Evolutionary conservation across 1,140 invertebrate genomes (phyloP), one percentile per base, ranked within the genome.

Genomic region (Pachyrhynchus sulphureomaculatus): DNA sequence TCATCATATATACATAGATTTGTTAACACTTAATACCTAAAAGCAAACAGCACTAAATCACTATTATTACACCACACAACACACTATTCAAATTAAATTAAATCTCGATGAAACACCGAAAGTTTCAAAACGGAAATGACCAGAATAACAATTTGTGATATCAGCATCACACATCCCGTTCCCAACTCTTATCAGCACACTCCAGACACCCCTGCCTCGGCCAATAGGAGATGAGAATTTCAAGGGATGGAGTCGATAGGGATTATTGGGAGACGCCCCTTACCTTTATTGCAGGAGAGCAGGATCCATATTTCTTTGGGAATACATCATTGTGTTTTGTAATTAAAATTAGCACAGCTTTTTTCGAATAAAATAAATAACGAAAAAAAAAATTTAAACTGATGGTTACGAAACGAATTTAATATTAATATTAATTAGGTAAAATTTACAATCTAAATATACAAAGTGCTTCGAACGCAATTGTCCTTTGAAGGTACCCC

Each of bases 151-250:
- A 66, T 66, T 62, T 45, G 26, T 51, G 49, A 59, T 68, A 68
- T 68, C 67, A 65, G 62, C 62, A 52, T 61, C 67, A 67, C 65
- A 69, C 65, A 67, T 69, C 67, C 67, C 62, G 52, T 60, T 55
- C n/a, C 20, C 49, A 23, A 33, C 62, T 44, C 63, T 73, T 73
- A 73, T 73, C 72, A 72, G 39, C 54, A 44, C 2, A 37, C 23
- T 41, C 44, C 67, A 73, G 72, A 62, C 72, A 67, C 70, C 69
- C 67, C 56, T 57, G 47, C 53, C 23, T 34, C 32, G 37, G 45
- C 71, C 69, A 72, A 71, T 68, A 17, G 36, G 23, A 26, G 55
- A 24, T 15, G 29, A 32, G 41, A 41, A 34, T 18, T 54, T 20
- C 29, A 18, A 24, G 44, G 34, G 64, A 41, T 54, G 62, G 53